Base-by-base conservation (phyloP, 2,888 invertebrate species). In the Calameuta idolon region DNA sequence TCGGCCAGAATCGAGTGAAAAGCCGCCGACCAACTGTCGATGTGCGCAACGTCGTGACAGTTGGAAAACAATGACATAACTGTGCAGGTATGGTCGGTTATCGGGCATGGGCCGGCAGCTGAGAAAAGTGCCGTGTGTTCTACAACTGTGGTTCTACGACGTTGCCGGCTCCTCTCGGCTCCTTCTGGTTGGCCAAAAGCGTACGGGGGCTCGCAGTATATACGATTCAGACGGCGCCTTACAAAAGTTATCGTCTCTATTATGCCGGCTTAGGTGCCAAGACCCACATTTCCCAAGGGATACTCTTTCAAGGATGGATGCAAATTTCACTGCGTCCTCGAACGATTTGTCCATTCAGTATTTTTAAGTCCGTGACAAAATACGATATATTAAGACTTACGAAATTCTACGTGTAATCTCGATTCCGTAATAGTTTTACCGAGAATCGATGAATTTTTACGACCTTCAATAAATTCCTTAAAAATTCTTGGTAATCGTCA, bases 61-160 rank as follows among this genome's bases (percentile, higher is more conserved):
- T 84, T 84, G 83, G 81, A 84, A 84, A 86, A 86, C 85, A 85
- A 85, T 84, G 83, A 77, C 77, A 55, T 34, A 77, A 77, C 75
- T 23, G 69, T 74, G 69, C 55, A 40, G 35, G 34, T 34, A 35
- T n/a, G 77, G 74, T 77, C 69, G 69, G 77, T 77, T 77, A 77
- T 77, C 77, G 34, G 76, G 73, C 31, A 71, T 40, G 30, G 55
- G 33, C 73, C 35, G 68, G 77, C 69, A 77, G 77, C 77, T 75
- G 75, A 75, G 33, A 68, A 77, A 74, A 37, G 34, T 74, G 74
- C 37, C 74, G 74, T 71, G 71, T 71, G 71, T 71, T 71, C 71
- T 71, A 71, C 71, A 71, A 71, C 74, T 35, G 74, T 23, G 74
- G n/a, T 34, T 31, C 34, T 34, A 71, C 74, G 74, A 74, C 74